These are phyloP conservation scores for Petrocephalus schoutedeni DNA, from an alignment of 2,797 vertebrate genomes.

Conservation along the genomic window DNA sequence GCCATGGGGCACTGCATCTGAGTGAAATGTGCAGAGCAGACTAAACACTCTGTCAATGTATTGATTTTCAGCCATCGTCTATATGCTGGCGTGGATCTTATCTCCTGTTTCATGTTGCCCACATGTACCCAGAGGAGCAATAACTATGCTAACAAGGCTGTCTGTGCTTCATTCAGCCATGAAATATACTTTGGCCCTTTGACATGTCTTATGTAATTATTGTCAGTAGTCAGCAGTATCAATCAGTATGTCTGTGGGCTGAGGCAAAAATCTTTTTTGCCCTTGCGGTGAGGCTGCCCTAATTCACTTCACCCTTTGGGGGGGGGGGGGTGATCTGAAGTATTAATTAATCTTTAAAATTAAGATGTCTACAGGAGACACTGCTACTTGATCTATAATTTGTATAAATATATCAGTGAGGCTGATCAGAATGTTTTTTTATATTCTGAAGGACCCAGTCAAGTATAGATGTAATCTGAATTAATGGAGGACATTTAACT, in stretches of 20 bases:
- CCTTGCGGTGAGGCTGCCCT: background rate
- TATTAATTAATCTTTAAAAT: slow-evolving; percentile 2
- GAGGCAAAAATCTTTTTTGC: background rate
- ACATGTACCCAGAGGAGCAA: background rate
- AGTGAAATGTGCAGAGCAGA: background rate
- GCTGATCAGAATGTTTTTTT: background rate
- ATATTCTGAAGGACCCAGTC: background rate
- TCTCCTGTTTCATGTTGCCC: background rate
- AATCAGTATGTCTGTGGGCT: background rate
- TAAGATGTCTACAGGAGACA: slow-evolving; percentile 5
- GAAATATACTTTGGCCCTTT: background rate
- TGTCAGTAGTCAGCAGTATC: background rate
- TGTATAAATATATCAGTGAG: slow-evolving; percentile 7
- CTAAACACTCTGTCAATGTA: background rate
- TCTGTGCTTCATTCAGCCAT: background rate
- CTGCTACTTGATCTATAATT: slow-evolving; percentile 4
- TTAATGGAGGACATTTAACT: background rate
- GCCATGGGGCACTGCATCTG: background rate
- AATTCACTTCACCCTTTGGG: background rate
- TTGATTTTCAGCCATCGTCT: slow-evolving; percentile 14
- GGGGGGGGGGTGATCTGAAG: background rate
- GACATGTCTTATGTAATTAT: background rate
- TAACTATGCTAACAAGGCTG: background rate
- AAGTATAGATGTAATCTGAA: background rate
- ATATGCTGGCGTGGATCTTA: background rate